A percentile compares a stretch with the other conserved stretches of the same genome.
These are phyloP conservation scores for Lasioglossum leucozonium DNA, from an alignment of 2,888 invertebrate species.

Conservation along the genomic window DNA sequence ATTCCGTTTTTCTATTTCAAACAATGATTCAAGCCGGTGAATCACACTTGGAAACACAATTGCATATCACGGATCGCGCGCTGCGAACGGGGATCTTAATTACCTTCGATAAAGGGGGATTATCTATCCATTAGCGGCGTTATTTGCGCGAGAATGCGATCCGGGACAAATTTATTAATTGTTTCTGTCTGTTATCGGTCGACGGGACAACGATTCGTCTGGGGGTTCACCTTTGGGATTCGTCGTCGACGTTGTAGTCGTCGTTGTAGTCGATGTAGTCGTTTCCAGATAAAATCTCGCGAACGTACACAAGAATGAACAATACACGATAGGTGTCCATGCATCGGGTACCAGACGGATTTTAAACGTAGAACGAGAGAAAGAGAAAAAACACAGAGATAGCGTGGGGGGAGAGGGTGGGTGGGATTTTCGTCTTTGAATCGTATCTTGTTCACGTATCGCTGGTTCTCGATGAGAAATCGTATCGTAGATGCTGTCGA, in stretches of 20 bases:
- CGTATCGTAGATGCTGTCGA: constrained; percentile 21
- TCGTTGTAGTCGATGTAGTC: background rate
- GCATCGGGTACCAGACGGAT: background rate
- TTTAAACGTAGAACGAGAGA: background rate
- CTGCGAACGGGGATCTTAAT: background rate
- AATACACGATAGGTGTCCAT: background rate
- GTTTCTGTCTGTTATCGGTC: constrained; percentile 18
- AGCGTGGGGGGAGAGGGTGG: no score
- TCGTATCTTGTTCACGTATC: constrained; percentile 27
- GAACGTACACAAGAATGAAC: background rate
- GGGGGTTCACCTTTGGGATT: constrained; percentile 16
- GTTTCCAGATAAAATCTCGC: constrained; percentile 3
- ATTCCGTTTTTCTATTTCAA: background rate
- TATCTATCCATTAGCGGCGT: constrained; percentile 14
- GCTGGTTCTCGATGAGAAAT: constrained; percentile 29
- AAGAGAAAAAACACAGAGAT: background rate
- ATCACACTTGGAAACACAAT: background rate
- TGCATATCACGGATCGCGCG: background rate
- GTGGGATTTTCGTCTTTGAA: constrained; percentile 14
- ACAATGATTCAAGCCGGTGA: no score
- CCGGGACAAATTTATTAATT: constrained; percentile 11
- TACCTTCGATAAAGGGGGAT: background rate
- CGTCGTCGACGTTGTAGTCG: background rate
- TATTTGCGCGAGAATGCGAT: background rate
- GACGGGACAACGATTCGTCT: background rate